Base-by-base conservation (phyloP, 1,140 invertebrate species). In the Scaptomyza graminum region DNA sequence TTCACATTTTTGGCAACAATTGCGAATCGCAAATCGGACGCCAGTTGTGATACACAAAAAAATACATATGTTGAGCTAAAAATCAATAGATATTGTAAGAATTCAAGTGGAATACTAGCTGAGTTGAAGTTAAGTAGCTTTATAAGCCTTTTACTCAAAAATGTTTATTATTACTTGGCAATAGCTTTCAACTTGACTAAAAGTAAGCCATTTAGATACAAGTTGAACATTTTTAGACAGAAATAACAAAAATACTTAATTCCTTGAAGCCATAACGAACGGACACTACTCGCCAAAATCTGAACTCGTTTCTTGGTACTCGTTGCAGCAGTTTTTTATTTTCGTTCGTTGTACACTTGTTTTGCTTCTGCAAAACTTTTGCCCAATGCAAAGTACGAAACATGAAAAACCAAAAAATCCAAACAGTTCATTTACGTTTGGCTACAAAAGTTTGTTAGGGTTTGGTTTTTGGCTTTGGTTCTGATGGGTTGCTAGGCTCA, bases 71-170 rank as follows among this genome's bases (percentile, higher is more conserved):
- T 50, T 56, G 3, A 47, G 12, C 9, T 15, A 50, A 83, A 84
- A 83, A 79, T 71, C 79, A 82, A 82, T 82, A 83, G 68, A 79
- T 75, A 55, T 83, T 62, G 62, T 78, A n/a, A n/a, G n/a, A n/a
- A n/a, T n/a, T n/a, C n/a, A n/a, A n/a, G n/a, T n/a, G n/a, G n/a
- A n/a, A n/a, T n/a, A 71, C 75, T 62, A 82, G 83, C n/a, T 55
- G 25, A 25, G 16, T 25, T 9, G 7, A n/a, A 8, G 25, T 31
- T 15, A 43, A 56, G 11, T 28, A 25, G 28, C 9, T 2, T 22
- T 22, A 22, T 22, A 22, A 22, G 18, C 18, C 18, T 18, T 18
- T 22, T 22, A 22, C 18, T 22, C 18, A 22, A 22, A 22, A 22
- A 22, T 22, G 18, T 22, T 22, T 22, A 22, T 22, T 22, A 1